Percentiles rank a stretch among this genome's conserved stretches.
Evolutionary conservation across 2,113 vertebrate genomes (phyloP).

Genomic region (Serranochromis macrocephalus): DNA sequence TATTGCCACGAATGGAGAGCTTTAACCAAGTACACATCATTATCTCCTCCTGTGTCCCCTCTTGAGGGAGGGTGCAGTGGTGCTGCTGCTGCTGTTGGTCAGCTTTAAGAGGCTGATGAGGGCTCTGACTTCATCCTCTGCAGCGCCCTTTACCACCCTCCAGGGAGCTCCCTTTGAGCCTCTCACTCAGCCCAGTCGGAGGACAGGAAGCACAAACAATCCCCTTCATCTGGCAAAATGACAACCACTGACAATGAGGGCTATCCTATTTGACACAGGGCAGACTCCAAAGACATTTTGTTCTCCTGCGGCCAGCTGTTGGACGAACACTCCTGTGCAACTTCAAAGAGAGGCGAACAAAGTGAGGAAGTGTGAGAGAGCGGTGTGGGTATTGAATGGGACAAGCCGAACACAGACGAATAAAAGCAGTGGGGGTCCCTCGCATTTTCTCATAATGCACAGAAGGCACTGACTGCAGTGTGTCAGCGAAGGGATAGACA

Average conservation of each 20-base stretch:
- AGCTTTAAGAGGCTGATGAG: neutral
- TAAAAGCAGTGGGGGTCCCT: neutral
- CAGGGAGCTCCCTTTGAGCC: slow-evolving; percentile 42
- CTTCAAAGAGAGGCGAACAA: slow-evolving; percentile 44
- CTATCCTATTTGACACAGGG: slow-evolving; percentile 24
- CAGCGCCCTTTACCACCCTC: slow-evolving; percentile 25
- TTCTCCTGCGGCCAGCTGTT: slow-evolving; percentile 19
- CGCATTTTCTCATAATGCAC: slow-evolving; percentile 1
- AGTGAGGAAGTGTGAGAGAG: neutral
- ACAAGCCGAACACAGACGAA: neutral
- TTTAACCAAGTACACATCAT: neutral
- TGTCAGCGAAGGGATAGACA: neutral
- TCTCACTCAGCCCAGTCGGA: neutral
- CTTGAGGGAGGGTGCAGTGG: neutral
- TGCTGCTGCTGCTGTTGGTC: neutral
- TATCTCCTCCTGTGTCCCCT: neutral
- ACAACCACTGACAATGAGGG: slow-evolving; percentile 9
- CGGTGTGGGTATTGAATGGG: neutral
- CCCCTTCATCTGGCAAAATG: slow-evolving; percentile 22
- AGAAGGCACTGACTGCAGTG: neutral
- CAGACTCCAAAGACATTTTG: slow-evolving; percentile 30
- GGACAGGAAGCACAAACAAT: neutral
- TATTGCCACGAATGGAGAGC: neutral
- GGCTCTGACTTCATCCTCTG: neutral
- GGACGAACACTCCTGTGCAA: neutral